Percentiles rank a stretch among this genome's conserved stretches.
phyloP scores from a whole-genome alignment of 2,797 vertebrate genomes.

The Schizopygopsis malacanthus region DNA sequence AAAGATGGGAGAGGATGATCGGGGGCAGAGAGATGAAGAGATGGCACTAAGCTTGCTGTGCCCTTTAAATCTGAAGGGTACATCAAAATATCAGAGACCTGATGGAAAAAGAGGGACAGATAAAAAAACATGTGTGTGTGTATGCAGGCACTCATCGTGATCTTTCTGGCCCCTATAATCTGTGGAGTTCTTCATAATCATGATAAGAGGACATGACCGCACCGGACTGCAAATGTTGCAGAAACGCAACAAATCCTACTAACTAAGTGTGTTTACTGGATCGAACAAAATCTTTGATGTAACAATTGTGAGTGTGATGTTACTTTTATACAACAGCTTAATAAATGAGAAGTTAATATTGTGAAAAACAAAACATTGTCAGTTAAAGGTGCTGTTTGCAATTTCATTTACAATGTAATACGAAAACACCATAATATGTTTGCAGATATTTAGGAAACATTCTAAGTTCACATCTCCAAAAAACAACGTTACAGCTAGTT shows the following conservation, averaged over 20 bases:
- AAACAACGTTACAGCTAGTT: background rate
- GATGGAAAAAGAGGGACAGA: slow-evolving; percentile 33
- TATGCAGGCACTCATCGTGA: background rate
- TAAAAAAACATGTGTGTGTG: slow-evolving; percentile 5
- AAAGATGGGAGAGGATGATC: background rate
- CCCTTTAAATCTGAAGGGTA: slow-evolving; percentile 51
- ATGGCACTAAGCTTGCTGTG: slow-evolving; percentile 51
- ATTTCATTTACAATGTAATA: background rate
- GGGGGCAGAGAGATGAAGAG: slow-evolving; percentile 28
- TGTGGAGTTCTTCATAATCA: slow-evolving; percentile 19
- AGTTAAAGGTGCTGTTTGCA: background rate
- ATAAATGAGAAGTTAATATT: background rate
- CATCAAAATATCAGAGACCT: slow-evolving; percentile 50
- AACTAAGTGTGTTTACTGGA: background rate
- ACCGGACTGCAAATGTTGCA: background rate
- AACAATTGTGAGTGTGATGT: background rate
- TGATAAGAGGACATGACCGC: background rate
- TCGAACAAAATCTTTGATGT: background rate
- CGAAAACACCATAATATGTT: background rate
- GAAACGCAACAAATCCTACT: background rate
- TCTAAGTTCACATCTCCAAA: background rate
- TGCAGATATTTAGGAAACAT: background rate
- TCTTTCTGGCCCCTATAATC: slow-evolving; percentile 30
- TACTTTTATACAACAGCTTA: background rate
- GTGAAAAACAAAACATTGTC: background rate